Percentiles rank a stretch among this genome's conserved stretches.
phyloP scores from a whole-genome alignment of 2,888 invertebrate species.

The Tetheella fluctuosa region DNA sequence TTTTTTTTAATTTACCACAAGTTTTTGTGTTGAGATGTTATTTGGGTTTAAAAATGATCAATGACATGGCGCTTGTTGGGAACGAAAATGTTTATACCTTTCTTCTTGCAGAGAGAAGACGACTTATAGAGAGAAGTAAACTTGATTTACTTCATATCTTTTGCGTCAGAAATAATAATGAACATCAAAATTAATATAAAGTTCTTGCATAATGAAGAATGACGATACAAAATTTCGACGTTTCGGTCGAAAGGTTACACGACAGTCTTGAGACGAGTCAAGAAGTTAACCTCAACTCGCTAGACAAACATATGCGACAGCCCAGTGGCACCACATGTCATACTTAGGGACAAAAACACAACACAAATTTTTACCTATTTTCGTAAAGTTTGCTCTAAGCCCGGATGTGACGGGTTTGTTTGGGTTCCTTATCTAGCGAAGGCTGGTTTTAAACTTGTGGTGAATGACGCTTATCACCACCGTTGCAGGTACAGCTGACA shows the following conservation, averaged over 20 bases:
- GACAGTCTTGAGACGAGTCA: neutral
- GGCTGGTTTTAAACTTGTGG: constrained; percentile 47
- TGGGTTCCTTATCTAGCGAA: constrained; percentile 60
- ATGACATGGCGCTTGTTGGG: neutral
- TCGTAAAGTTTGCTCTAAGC: constrained; percentile 58
- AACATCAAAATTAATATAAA: neutral
- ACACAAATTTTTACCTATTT: constrained; percentile 46
- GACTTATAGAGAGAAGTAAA: no score
- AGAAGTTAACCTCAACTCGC: neutral
- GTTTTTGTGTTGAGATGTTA: neutral
- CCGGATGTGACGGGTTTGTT: constrained; percentile 73
- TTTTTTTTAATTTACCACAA: constrained; percentile 2
- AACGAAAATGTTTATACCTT: neutral
- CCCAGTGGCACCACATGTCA: constrained; percentile 56
- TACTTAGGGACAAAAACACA: constrained; percentile 46
- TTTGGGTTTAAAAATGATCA: neutral
- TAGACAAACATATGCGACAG: constrained; percentile 6
- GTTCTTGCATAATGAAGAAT: neutral
- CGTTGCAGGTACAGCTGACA: constrained; percentile 58
- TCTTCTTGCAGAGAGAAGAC: no score
- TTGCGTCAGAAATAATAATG: neutral
- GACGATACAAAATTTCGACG: neutral
- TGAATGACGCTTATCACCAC: constrained; percentile 69
- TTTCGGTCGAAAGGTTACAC: neutral
- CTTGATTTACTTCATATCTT: neutral